Evolutionary conservation across 1,140 invertebrate species (phyloP).

Genomic region (Drosophila grimshawi): DNA sequence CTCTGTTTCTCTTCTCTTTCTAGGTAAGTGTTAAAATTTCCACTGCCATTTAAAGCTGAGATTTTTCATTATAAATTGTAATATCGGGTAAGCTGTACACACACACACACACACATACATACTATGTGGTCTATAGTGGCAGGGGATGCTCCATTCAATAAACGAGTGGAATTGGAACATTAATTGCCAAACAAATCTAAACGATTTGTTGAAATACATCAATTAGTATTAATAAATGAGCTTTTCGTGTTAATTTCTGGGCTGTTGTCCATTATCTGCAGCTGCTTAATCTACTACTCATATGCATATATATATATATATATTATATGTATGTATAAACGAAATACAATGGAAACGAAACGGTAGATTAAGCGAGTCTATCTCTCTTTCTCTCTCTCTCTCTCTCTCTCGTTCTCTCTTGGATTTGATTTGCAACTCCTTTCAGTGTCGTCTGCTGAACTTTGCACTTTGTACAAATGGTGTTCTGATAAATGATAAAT

Average conservation of each 20-base stretch:
- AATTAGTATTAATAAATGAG: not conserved
- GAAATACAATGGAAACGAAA: no score
- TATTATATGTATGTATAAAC: not conserved
- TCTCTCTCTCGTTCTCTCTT: not conserved
- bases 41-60: constrained; percentile 1
- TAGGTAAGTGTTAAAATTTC: constrained; percentile 66
- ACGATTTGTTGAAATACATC: not conserved
- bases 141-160: not conserved
- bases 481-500: constrained; percentile 28
- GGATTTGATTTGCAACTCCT: not conserved
- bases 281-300: not conserved
- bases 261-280: not conserved
- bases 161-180: constrained; percentile 22
- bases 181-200: not conserved
- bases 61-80: not conserved
- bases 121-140: not conserved
- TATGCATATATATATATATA: not conserved
- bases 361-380: no score
- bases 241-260: not conserved
- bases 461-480: constrained; percentile 18
- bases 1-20: constrained; percentile 42
- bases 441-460: constrained; percentile 10
- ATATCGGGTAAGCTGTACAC: constrained; percentile 60
- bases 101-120: constrained; percentile 24
- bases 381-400: no score